phyloP scores from a whole-genome alignment of 2,113 vertebrate species.

The Protomyctophum bolini region DNA sequence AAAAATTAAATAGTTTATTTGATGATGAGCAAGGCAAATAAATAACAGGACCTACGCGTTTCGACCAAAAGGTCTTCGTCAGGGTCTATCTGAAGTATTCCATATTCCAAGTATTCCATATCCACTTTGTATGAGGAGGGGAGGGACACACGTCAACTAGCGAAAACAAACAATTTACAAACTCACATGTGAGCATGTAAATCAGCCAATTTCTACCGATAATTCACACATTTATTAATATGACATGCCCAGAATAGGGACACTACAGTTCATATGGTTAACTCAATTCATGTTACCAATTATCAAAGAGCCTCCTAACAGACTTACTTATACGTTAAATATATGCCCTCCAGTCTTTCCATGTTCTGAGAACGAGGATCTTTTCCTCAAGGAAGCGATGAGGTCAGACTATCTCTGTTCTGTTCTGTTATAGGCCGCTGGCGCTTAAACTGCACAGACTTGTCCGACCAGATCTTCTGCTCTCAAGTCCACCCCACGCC shows the following conservation, averaged over 20 bases:
- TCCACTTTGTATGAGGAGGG: not conserved
- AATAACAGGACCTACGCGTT: too few species aligned
- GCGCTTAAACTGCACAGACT: conserved; percentile 60
- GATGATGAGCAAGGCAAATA: too few species aligned
- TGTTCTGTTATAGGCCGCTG: conserved; percentile 19
- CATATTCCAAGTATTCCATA: not conserved
- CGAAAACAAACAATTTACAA: too few species aligned
- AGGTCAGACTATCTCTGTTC: conserved; percentile 52
- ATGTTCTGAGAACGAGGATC: not conserved
- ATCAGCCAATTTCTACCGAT: too few species aligned
- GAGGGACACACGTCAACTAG: too few species aligned
- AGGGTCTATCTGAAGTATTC: too few species aligned
- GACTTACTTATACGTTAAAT: not conserved
- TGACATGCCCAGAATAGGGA: too few species aligned
- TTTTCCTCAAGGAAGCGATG: conserved; percentile 44
- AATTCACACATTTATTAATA: too few species aligned
- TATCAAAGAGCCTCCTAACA: not conserved
- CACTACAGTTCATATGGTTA: not conserved
- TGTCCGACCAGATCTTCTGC: conserved; percentile 63
- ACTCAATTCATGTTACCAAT: not conserved
- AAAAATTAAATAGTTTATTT: too few species aligned
- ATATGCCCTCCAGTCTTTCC: not conserved
- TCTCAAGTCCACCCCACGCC: conserved; percentile 31
- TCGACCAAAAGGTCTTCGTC: too few species aligned
- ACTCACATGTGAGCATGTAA: too few species aligned